Percentiles rank a stretch among this genome's conserved stretches.
These are phyloP conservation scores for Channa striata DNA, from an alignment of 2,797 vertebrate species.

Conservation along the genomic window DNA sequence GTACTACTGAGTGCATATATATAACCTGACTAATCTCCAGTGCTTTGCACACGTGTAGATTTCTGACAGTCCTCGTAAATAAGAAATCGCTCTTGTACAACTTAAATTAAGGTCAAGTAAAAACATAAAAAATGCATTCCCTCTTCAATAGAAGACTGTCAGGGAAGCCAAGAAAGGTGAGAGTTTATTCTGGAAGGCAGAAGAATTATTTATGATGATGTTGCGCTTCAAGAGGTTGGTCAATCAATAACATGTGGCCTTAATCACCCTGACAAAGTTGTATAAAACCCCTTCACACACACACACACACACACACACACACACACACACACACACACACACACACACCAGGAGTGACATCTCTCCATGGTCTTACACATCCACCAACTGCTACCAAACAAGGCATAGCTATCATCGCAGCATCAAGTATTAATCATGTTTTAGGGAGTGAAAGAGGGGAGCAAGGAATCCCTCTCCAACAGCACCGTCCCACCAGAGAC, in stretches of 20 bases:
- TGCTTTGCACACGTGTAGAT: slow-evolving; percentile 71
- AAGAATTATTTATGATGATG: slow-evolving; percentile 80
- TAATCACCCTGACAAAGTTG: slow-evolving; percentile 72
- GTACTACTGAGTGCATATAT: background rate
- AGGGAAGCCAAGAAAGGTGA: slow-evolving; percentile 51
- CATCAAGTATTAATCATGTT: slow-evolving; percentile 81
- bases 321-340: slow-evolving; percentile 22
- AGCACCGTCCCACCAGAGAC: slow-evolving; percentile 12
- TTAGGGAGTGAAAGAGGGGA: slow-evolving; percentile 48
- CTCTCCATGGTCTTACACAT: slow-evolving; percentile 50
- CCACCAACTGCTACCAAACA: slow-evolving; percentile 43
- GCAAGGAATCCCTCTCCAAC: slow-evolving; percentile 36
- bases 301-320: slow-evolving; percentile 29
- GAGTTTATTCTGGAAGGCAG: slow-evolving; percentile 65
- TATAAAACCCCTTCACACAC: slow-evolving; percentile 32
- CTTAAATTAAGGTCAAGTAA: slow-evolving; percentile 80
- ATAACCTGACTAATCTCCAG: slow-evolving; percentile 27
- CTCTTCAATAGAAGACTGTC: slow-evolving; percentile 54
- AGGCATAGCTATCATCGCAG: slow-evolving; percentile 56
- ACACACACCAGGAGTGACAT: slow-evolving; percentile 30
- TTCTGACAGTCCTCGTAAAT: slow-evolving; percentile 70
- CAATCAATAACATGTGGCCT: slow-evolving; percentile 78
- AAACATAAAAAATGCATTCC: slow-evolving; percentile 79
- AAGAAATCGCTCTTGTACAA: slow-evolving; percentile 72
- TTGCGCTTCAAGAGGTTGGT: slow-evolving; percentile 67